Evolutionary conservation across 1,140 invertebrate species (phyloP).

Genomic region (Megathymus violae): DNA sequence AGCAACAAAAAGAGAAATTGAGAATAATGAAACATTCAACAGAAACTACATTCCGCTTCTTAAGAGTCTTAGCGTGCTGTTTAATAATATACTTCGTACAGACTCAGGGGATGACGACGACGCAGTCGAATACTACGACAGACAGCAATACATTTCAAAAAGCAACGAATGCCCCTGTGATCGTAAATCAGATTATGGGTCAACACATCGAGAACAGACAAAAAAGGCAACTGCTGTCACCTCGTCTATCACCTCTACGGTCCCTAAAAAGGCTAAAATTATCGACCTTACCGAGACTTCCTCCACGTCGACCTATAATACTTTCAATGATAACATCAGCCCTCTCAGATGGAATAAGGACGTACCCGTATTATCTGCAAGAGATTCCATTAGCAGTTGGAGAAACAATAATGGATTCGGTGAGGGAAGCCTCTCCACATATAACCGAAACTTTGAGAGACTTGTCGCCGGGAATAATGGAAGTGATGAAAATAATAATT

Average conservation of each 20-base stretch:
- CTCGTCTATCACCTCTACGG: slow-evolving; percentile 57
- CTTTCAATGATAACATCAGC: slow-evolving; percentile 71
- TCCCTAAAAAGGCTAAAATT: slow-evolving; percentile 44
- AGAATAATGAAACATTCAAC: slow-evolving; percentile 57
- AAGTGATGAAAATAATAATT: slow-evolving; percentile 68
- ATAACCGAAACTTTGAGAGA: slow-evolving; percentile 71
- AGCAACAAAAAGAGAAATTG: slow-evolving; percentile 56
- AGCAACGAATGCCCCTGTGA: slow-evolving; percentile 50
- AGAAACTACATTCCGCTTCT: slow-evolving; percentile 69
- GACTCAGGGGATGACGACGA: slow-evolving; percentile 52
- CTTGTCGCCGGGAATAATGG: slow-evolving; percentile 73
- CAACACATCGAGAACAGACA: slow-evolving; percentile 43
- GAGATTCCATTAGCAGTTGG: slow-evolving; percentile 75
- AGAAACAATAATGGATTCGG: slow-evolving; percentile 73
- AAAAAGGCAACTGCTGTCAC: slow-evolving; percentile 67
- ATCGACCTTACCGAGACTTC: slow-evolving; percentile 55
- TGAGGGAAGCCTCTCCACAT: slow-evolving; percentile 73
- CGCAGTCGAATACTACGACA: slow-evolving; percentile 35
- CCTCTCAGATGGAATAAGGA: slow-evolving; percentile 72
- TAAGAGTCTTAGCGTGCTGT: slow-evolving; percentile 67
- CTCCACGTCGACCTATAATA: slow-evolving; percentile 66
- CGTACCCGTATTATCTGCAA: slow-evolving; percentile 76
- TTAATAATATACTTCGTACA: slow-evolving; percentile 69
- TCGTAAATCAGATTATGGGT: slow-evolving; percentile 38
- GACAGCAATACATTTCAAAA: slow-evolving; percentile 31